A percentile compares a stretch with the other conserved stretches of the same genome.
Evolutionary conservation across 1,140 invertebrate genomes (phyloP).

Genomic region (Ridgeia piscesae): DNA sequence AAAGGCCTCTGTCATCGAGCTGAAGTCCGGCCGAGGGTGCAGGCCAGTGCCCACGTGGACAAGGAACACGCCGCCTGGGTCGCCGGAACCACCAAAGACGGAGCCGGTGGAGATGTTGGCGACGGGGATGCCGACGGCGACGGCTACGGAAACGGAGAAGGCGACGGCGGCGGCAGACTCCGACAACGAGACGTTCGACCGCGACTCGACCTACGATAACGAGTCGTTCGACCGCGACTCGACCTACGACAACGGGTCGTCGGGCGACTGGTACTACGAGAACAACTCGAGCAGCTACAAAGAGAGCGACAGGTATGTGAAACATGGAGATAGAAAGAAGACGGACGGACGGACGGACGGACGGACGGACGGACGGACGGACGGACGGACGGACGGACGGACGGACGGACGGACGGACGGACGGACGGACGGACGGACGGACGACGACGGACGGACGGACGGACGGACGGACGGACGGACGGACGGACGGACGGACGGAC

Average conservation of each 20-base stretch:
- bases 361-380: too few relatives aligned
- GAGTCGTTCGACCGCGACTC: neutral
- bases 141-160: too few relatives aligned
- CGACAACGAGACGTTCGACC: neutral
- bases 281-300: neutral
- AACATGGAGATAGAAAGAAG: too few relatives aligned
- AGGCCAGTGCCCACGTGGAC: neutral
- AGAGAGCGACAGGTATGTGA: neutral
- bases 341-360: too few relatives aligned
- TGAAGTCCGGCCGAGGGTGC: neutral
- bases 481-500: too few relatives aligned
- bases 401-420: too few relatives aligned
- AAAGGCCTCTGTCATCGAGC: neutral
- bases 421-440: too few relatives aligned
- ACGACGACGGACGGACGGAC: too few relatives aligned
- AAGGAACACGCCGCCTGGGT: neutral
- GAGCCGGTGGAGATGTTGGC: too few relatives aligned
- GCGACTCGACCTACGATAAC: neutral
- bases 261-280: neutral
- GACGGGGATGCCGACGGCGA: too few relatives aligned
- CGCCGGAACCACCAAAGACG: neutral
- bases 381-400: too few relatives aligned
- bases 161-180: neutral
- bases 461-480: too few relatives aligned
- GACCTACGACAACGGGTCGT: neutral